Evolutionary conservation across 2,797 vertebrate genomes (phyloP).

Genomic region (Florisuga fusca): DNA sequence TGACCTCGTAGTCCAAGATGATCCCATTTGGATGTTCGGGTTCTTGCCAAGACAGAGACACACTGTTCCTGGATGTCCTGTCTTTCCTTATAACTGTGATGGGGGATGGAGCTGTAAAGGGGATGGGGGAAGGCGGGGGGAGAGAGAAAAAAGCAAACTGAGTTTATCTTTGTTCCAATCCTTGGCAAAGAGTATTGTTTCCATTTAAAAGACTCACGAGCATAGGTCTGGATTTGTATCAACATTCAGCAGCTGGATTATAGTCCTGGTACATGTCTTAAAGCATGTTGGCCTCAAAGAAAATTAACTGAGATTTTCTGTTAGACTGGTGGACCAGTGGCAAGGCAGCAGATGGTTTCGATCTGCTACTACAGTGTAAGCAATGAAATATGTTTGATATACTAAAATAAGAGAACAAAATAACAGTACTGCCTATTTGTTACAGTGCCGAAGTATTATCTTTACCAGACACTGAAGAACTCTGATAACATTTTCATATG

Average conservation of each 20-base stretch:
- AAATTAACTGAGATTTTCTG: slow-evolving; percentile 72
- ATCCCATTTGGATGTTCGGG: slow-evolving; percentile 97
- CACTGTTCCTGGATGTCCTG: slow-evolving; percentile 92
- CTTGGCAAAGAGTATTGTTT: slow-evolving; percentile 62
- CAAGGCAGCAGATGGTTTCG: slow-evolving; percentile 89
- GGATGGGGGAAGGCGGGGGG: background rate
- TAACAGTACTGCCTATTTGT: slow-evolving; percentile 69
- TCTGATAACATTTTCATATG: slow-evolving; percentile 65
- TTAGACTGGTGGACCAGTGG: slow-evolving; percentile 51
- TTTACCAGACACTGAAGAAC: slow-evolving; percentile 66
- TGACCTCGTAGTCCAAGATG: slow-evolving; percentile 99
- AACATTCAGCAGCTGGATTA: slow-evolving; percentile 75
- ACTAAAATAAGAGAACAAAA: slow-evolving; percentile 68
- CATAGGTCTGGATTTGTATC: slow-evolving; percentile 60
- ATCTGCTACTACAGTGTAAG: slow-evolving; percentile 86
- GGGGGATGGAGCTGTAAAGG: slow-evolving; percentile 90
- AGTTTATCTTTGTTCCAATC: slow-evolving; percentile 51
- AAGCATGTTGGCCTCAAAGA: slow-evolving; percentile 52
- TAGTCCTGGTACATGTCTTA: slow-evolving; percentile 58
- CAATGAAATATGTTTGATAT: slow-evolving; percentile 77
- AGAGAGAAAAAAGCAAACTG: slow-evolving; percentile 49
- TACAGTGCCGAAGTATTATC: slow-evolving; percentile 65
- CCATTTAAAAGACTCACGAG: slow-evolving; percentile 63
- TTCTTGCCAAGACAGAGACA: slow-evolving; percentile 95
- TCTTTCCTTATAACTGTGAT: slow-evolving; percentile 93